Base-by-base conservation (phyloP, 2,888 invertebrate genomes). In the Campaea margaritaria region DNA sequence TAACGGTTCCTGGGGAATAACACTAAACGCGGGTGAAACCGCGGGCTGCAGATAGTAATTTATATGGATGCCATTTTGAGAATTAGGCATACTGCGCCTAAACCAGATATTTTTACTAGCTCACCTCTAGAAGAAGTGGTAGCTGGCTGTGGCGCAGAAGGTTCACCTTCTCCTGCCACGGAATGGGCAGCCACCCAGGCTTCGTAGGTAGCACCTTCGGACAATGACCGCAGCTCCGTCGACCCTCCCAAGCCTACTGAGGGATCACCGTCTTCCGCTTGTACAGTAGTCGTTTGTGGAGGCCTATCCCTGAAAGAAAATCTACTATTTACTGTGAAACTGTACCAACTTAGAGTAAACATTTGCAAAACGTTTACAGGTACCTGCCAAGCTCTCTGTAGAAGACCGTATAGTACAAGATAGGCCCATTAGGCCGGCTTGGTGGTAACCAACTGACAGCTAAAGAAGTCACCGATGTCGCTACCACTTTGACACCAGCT, bases 171-270 rank as follows among this genome's bases (percentile, higher is more conserved):
- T 0, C 97, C 97, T 2, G 96, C 94, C 0, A 94, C 93, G 0
- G 97, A 97, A 65, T 96, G 96, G 0, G 97, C 97, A 0, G 97
- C 95, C 2, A 97, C 96, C 96, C 97, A 97, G 77, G 98, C 97
- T 80, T 96, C 96, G 79, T 97, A 97, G 42, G 95, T 94, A 71
- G 96, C 95, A 71, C 95, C 94, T 81, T 96, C 96, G 49, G 94
- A 94, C 59, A 97, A 88, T 42, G 95, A 94, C 31, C 96, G 89
- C 41, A 95, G 91, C 82, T 96, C 96, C 62, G 94, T 94, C 3
- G 93, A 93, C 0, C 93, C 93, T 12, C 90, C 93, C 3, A 93
- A 69, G 5, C 93, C 93, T 0, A 93, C 88, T 2, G 83, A 80
- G 7, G 76, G 73, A 11, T 90, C 88, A 0, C 75, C 71, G 8